phyloP scores from a whole-genome alignment of 2,888 invertebrate species.

The Punctoribates punctum region DNA sequence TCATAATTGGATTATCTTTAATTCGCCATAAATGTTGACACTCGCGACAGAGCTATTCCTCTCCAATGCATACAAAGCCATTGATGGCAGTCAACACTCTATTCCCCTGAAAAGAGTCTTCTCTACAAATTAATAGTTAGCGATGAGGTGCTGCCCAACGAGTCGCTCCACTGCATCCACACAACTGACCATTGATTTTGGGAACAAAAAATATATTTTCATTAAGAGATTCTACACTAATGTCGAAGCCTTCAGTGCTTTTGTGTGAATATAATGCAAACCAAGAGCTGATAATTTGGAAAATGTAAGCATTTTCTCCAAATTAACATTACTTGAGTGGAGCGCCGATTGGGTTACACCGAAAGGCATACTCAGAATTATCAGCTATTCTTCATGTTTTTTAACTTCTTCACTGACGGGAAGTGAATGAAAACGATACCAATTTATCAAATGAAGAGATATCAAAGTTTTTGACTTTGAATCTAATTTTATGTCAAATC shows the following conservation, averaged over 20 bases:
- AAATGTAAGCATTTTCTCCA: not conserved
- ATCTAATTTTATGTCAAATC: not conserved
- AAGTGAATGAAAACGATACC: conserved; percentile 19
- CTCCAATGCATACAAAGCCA: not conserved
- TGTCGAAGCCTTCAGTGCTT: too few species aligned
- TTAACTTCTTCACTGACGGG: not conserved
- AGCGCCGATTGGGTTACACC: not conserved
- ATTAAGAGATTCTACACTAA: too few species aligned
- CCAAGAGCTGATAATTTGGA: not conserved
- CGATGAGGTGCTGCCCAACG: conserved; percentile 24
- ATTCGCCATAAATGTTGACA: conserved; percentile 35
- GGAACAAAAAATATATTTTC: too few species aligned
- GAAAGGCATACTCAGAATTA: conserved; percentile 3
- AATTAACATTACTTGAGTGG: not conserved
- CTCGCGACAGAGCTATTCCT: not conserved
- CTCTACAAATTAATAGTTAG: conserved; percentile 4
- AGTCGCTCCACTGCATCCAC: not conserved
- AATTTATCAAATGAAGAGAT: conserved; percentile 5
- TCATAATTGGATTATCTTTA: conserved; percentile 19
- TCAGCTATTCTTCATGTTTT: conserved; percentile 7
- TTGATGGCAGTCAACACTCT: not conserved
- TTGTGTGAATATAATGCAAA: too few species aligned
- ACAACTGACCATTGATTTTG: not conserved
- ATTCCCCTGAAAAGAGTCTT: conserved; percentile 8
- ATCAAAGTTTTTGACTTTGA: not conserved